These are phyloP conservation scores for Sapayoa aenigma DNA, from an alignment of 2,113 vertebrate species.

Conservation along the genomic window DNA sequence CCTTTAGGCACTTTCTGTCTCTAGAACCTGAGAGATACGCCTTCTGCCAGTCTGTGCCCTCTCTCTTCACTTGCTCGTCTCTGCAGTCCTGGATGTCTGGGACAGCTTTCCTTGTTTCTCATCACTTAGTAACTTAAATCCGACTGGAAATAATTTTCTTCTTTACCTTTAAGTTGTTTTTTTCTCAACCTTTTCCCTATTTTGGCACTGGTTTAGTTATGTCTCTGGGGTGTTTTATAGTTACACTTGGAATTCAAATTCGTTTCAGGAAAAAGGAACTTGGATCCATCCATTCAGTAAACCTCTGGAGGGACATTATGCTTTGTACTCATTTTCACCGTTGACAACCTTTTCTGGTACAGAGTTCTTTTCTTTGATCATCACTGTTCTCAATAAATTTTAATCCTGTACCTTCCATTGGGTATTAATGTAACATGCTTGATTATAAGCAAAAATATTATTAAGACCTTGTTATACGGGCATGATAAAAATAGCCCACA, in stretches of 20 bases:
- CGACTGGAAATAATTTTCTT: not conserved
- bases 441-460: not conserved
- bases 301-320: not conserved
- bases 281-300: not conserved
- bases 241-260: not conserved
- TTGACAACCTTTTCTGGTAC: not conserved
- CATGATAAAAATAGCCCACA: not conserved
- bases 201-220: not conserved
- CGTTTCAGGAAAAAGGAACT: not conserved
- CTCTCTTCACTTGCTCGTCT: not conserved
- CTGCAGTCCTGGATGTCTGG: not conserved
- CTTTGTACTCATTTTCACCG: not conserved
- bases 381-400: not conserved
- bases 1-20: not conserved
- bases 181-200: not conserved
- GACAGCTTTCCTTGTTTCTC: not conserved
- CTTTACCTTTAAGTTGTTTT: not conserved
- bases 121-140: not conserved
- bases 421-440: not conserved
- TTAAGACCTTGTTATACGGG: not conserved
- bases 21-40: rapidly evolving
- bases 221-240: not conserved
- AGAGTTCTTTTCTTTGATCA: not conserved
- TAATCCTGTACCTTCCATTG: not conserved
- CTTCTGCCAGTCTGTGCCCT: not conserved